Evolutionary conservation across 2,888 invertebrate genomes (phyloP), one percentile per base, ranked within the genome.

Genomic region (Andrena marginata): DNA sequence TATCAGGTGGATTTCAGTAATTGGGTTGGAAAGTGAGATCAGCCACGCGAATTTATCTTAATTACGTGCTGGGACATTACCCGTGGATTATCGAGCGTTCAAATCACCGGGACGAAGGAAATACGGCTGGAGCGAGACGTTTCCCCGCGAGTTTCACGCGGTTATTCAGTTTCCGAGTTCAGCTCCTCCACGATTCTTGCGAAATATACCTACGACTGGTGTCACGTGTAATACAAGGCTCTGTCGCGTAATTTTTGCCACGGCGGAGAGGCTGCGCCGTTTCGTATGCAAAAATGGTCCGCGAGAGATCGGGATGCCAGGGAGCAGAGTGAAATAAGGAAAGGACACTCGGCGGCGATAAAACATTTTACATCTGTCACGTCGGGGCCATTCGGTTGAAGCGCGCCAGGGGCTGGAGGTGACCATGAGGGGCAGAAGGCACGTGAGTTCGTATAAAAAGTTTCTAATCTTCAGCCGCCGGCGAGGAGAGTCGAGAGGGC

Each of bases 401-500:
- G 63, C 56, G 77, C 8, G 33, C 63, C 67, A 60, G 85, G 71
- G 77, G 82, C 13, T 48, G 64, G 54, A 70, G 73, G 72, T 81
- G 85, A 85, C 73, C 82, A 64, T 65, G 62, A 76, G 73, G 83
- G 69, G 80, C 74, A 23, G 84, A 67, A 81, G 80, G 83, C 85
- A 79, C 85, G 86, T 87, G 85, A 86, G 87, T 82, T 77, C 84
- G 72, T 88, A 87, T 85, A 90, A 90, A 88, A 89, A 89, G 85
- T 90, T 86, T 87, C 87, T 87, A 90, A 90, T 90, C 90, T 90
- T 75, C 77, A 82, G 86, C 81, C 89, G 69, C 72, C 80, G 64
- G 84, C 82, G 76, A 80, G 83, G 73, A 86, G 82, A 80, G 84
- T 79, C 79, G 78, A 62, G 69, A 72, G 72, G 72, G 70, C 42